Conservation (phyloP, 1,140 invertebrate genomes). For the Nasonia vitripennis region DNA sequence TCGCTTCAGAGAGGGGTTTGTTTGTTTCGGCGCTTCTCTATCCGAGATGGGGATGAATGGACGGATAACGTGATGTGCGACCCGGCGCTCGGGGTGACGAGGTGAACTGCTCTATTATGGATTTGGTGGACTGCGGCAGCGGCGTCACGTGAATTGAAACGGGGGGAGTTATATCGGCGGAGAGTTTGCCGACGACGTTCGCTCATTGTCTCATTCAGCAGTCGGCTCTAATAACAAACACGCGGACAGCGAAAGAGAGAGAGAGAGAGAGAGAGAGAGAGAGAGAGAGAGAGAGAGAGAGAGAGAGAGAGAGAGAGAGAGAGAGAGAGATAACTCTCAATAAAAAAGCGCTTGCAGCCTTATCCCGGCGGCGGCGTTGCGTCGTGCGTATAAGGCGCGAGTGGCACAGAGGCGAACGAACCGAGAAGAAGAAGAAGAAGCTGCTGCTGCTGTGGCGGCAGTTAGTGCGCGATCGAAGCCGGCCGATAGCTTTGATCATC, state of each 20-base stretch:
- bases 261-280: conserved; percentile 2
- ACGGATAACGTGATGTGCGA: too few relatives aligned
- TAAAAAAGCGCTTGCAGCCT: neutral
- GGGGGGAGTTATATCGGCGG: too few relatives aligned
- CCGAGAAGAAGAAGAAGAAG: conserved; percentile 31
- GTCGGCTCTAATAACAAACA: neutral
- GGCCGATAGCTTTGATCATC: conserved; percentile 50
- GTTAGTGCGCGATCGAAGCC: conserved; percentile 54
- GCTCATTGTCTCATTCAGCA: neutral
- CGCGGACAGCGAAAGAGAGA: neutral
- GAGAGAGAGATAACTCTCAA: neutral
- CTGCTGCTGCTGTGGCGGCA: conserved; percentile 3
- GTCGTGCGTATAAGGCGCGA: conserved; percentile 49
- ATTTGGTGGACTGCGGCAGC: neutral
- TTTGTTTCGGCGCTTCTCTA: neutral
- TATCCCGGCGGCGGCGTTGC: conserved; percentile 8
- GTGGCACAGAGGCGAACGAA: conserved; percentile 37
- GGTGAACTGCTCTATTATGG: neutral
- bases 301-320: conserved; percentile 1
- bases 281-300: conserved; percentile 1
- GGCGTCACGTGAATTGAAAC: neutral
- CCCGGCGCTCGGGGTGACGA: too few relatives aligned
- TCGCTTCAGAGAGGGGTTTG: too few relatives aligned
- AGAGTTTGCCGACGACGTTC: too few relatives aligned
- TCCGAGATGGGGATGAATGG: neutral